A percentile compares a stretch with the other conserved stretches of the same genome.
These are phyloP conservation scores for Gymnopithys bicolor DNA, from an alignment of 2,797 vertebrate species.

Conservation along the genomic window DNA sequence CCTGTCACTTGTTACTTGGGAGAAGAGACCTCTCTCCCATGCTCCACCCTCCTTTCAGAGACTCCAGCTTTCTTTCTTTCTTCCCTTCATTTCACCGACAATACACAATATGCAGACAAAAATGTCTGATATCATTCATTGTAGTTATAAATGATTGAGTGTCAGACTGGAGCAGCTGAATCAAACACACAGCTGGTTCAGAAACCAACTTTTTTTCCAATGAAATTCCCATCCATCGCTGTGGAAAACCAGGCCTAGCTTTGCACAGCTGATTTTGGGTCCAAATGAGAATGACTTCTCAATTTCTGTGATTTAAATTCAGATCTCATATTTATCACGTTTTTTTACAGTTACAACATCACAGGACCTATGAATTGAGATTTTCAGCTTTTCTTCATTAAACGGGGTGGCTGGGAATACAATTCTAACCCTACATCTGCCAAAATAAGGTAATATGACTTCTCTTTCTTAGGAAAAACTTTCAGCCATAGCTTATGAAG, in stretches of 20 bases:
- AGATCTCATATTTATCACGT: neutral
- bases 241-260: neutral
- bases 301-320: neutral
- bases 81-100: neutral
- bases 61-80: neutral
- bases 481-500: neutral
- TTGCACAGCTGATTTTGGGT: neutral
- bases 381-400: neutral
- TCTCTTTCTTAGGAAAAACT: neutral
- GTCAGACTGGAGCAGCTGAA: neutral
- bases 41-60: neutral
- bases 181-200: rapidly evolving
- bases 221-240: neutral
- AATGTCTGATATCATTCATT: neutral
- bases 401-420: rapidly evolving
- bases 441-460: neutral
- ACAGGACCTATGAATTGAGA: neutral
- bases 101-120: neutral
- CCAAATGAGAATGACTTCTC: neutral
- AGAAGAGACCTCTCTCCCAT: neutral
- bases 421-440: neutral
- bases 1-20: too few species aligned
- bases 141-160: neutral
- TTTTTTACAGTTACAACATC: neutral
- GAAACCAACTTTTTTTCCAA: neutral